Evolutionary conservation across 2,797 vertebrate species (phyloP).

Genomic region (Gadopsis bispinosus): DNA sequence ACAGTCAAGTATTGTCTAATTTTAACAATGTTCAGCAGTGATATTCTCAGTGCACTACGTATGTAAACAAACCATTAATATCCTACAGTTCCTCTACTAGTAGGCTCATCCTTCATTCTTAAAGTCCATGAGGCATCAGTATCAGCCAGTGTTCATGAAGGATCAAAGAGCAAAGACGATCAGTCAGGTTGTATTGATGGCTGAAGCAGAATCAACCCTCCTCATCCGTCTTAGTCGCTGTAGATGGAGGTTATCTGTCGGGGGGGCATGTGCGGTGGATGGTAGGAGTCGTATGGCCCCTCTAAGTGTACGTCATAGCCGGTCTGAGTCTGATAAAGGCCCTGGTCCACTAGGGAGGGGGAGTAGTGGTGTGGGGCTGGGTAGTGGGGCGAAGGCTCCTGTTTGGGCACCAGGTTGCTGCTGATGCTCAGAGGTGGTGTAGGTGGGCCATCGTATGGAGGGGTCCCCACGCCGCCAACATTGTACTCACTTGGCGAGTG

Average conservation of each 20-base stretch:
- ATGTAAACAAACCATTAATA: conserved; percentile 35
- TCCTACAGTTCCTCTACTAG: conserved; percentile 38
- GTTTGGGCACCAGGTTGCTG: conserved; percentile 92
- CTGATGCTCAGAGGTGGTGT: conserved; percentile 95
- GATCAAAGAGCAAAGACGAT: not conserved
- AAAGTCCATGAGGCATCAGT: conserved; percentile 20
- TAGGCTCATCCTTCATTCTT: conserved; percentile 27
- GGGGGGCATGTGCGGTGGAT: conserved; percentile 82
- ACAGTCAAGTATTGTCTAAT: conserved; percentile 43
- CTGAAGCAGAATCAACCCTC: conserved; percentile 4
- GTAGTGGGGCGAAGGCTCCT: conserved; percentile 91
- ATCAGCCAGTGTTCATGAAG: conserved; percentile 30
- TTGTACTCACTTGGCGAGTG: conserved; percentile 86
- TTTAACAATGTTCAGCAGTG: conserved; percentile 35
- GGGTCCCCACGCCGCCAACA: conserved; percentile 82
- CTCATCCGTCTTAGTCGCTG: conserved; percentile 83
- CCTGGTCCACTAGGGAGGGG: conserved; percentile 80
- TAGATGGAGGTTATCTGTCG: conserved; percentile 89
- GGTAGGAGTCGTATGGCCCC: conserved; percentile 89
- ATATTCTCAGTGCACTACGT: conserved; percentile 58
- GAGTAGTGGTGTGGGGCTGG: conserved; percentile 82
- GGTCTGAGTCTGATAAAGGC: conserved; percentile 86
- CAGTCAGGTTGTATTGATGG: not conserved
- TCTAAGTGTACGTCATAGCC: conserved; percentile 90
- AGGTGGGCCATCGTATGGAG: conserved; percentile 93